phyloP scores from a whole-genome alignment of 2,888 invertebrate species.

The Pandemis corylana region DNA sequence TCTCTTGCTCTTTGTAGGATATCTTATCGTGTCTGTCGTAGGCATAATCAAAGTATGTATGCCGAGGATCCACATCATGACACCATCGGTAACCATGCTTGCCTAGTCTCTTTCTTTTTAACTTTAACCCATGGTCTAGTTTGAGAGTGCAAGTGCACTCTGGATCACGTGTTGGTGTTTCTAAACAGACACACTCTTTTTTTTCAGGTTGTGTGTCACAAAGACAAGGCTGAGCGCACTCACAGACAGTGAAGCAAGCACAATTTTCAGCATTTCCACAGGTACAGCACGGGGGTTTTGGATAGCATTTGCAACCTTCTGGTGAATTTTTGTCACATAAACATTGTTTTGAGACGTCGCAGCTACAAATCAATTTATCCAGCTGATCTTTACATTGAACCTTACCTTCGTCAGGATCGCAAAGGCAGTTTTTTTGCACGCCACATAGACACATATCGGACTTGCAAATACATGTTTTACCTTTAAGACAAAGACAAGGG shows the following conservation, averaged over 20 bases:
- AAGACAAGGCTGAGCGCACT: conserved; percentile 67
- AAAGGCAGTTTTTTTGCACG: conserved; percentile 62
- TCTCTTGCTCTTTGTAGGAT: conserved; percentile 54
- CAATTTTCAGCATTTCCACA: conserved; percentile 71
- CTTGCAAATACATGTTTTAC: conserved; percentile 63
- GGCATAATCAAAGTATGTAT: conserved; percentile 75
- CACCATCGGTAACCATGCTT: conserved; percentile 78
- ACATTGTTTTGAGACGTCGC: conserved; percentile 58
- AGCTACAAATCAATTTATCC: conserved; percentile 62
- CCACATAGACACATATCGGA: conserved; percentile 64
- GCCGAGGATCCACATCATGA: conserved; percentile 71
- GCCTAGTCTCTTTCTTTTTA: conserved; percentile 67
- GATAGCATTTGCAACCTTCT: conserved; percentile 63
- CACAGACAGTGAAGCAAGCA: conserved; percentile 65
- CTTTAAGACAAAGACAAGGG: conserved; percentile 63
- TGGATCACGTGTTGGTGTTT: conserved; percentile 42
- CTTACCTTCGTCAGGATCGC: conserved; percentile 57
- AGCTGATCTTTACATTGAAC: conserved; percentile 57
- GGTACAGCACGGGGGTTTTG: conserved; percentile 56
- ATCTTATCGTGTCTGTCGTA: conserved; percentile 71
- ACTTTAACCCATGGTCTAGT: conserved; percentile 53
- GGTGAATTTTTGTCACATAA: conserved; percentile 54
- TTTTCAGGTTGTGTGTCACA: conserved; percentile 59
- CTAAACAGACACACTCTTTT: conserved; percentile 63
- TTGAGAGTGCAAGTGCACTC: conserved; percentile 60